Base-by-base conservation (phyloP, 2,888 invertebrate genomes). In the Hirtodrosophila trivittata region DNA sequence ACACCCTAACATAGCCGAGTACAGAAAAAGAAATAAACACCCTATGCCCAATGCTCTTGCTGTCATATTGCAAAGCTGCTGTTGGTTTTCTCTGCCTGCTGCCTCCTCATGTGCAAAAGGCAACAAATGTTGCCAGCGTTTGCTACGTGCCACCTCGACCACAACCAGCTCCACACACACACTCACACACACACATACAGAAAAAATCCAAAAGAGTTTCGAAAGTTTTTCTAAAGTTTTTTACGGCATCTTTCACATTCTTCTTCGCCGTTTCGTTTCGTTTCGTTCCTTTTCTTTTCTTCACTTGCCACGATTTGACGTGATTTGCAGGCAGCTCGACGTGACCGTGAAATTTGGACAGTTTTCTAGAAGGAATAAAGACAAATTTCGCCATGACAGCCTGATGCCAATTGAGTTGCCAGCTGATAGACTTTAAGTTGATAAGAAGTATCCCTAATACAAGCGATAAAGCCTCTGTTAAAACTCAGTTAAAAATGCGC, bases 301-400 rank as follows among this genome's bases (percentile, higher is more conserved):
- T 38, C 39, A 35, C 54, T 47, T 49, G 41, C 43, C 47, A 42
- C 18, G 3, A 21, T 21, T 21, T 71, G 75, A 80, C 75, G 81
- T 72, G 81, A 83, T 80, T 78, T 83, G 75, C 72, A 66, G 72
- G 50, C 52, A 66, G 46, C 56, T 58, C 59, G 69, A 80, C 81
- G 77, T 78, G 78, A 65, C 84, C 84, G 56, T 77, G 81, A 77
- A 78, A 80, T 74, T 75, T 49, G 51, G 42, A 46, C 41, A 46
- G 41, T 45, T 28, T 21, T 21, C 2, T 30, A 30, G 18, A 21
- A 21, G 5, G 18, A 3, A 21, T 21, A 21, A 21, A 21, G n/a
- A 21, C 5, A 21, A 21, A 21, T 21, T 21, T 21, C 5, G 18
- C 18, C 5, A 7, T 7, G 6, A 8, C 30, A 30, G 9, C 8